phyloP scores from a whole-genome alignment of 2,113 vertebrate genomes.

The Paraplagusia blochii region DNA sequence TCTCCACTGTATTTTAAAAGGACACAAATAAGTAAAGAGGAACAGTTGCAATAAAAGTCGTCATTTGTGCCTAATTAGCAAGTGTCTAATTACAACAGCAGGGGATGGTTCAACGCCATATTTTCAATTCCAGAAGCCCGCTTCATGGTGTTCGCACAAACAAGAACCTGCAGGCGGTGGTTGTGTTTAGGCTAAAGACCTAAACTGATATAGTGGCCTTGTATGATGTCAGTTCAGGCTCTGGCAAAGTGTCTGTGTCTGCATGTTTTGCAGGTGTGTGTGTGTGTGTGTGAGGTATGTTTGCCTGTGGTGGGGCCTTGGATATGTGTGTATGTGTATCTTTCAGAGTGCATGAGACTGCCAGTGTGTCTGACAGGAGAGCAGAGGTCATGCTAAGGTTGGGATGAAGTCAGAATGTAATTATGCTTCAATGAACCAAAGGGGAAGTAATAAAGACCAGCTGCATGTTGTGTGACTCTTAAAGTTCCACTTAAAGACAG shows the following conservation, averaged over 20 bases:
- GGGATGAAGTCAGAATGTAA: slow-evolving; percentile 84
- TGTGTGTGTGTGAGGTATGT: slow-evolving; percentile 18
- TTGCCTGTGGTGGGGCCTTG: slow-evolving; percentile 57
- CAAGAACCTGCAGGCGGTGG: slow-evolving; percentile 47
- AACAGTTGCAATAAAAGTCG: slow-evolving; percentile 61
- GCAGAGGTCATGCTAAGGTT: slow-evolving; percentile 80
- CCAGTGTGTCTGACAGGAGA: slow-evolving; percentile 71
- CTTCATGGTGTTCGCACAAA: slow-evolving; percentile 26
- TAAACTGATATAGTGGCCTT: too few relatives aligned
- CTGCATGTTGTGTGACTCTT: slow-evolving; percentile 75
- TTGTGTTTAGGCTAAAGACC: slow-evolving; percentile 76
- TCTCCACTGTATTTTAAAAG: too few relatives aligned
- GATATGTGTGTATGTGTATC: slow-evolving; percentile 6
- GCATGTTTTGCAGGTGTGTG: slow-evolving; percentile 60
- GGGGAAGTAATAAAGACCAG: slow-evolving; percentile 82
- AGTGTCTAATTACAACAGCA: slow-evolving; percentile 66
- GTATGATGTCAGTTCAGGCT: slow-evolving; percentile 71
- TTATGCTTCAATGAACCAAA: slow-evolving; percentile 83
- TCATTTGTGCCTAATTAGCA: slow-evolving; percentile 72
- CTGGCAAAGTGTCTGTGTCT: slow-evolving; percentile 64
- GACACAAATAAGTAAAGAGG: slow-evolving; percentile 33
- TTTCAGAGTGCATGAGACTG: slow-evolving; percentile 41
- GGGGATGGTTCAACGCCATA: slow-evolving; percentile 3
- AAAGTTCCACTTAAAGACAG: slow-evolving; percentile 73
- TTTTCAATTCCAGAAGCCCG: too few relatives aligned